Percentiles rank a stretch among this genome's conserved stretches.
Evolutionary conservation across 2,888 invertebrate genomes (phyloP).

Genomic region (Lasioglossum villosulum): DNA sequence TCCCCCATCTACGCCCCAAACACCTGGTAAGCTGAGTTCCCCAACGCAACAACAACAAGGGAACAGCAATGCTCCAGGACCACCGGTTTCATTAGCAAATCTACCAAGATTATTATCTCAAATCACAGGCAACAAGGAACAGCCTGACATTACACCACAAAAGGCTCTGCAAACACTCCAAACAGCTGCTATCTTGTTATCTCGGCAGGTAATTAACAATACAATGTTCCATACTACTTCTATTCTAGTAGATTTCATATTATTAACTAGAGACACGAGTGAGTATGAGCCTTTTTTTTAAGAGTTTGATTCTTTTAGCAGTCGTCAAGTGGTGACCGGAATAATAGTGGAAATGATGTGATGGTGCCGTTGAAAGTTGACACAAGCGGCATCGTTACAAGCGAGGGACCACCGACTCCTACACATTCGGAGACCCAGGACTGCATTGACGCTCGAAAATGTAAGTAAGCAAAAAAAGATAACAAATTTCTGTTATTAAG

Average conservation of each 20-base stretch:
- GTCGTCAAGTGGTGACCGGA: conserved; percentile 80
- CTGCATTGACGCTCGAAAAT: conserved; percentile 87
- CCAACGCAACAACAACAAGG: conserved; percentile 79
- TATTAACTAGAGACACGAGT: not conserved
- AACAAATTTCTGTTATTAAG: not conserved
- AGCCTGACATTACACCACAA: conserved; percentile 85
- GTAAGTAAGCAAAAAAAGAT: conserved; percentile 83
- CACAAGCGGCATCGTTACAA: conserved; percentile 83
- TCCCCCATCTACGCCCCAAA: conserved; percentile 83
- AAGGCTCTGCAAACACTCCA: conserved; percentile 87
- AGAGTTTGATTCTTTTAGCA: conserved; percentile 69
- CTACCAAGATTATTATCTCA: conserved; percentile 86
- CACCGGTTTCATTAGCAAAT: conserved; percentile 85
- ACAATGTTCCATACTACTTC: not conserved
- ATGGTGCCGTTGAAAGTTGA: conserved; percentile 86
- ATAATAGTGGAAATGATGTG: conserved; percentile 79
- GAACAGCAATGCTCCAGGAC: conserved; percentile 83
- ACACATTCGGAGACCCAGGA: conserved; percentile 91
- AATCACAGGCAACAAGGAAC: conserved; percentile 85
- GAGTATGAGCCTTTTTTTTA: conserved; percentile 3
- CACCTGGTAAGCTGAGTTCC: conserved; percentile 81
- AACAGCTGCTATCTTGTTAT: conserved; percentile 82
- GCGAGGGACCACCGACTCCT: conserved; percentile 91
- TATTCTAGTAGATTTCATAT: not conserved
- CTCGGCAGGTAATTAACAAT: conserved; percentile 80